Conservation (phyloP, 2,113 vertebrate genomes). For the Atrichornis clamosus region DNA sequence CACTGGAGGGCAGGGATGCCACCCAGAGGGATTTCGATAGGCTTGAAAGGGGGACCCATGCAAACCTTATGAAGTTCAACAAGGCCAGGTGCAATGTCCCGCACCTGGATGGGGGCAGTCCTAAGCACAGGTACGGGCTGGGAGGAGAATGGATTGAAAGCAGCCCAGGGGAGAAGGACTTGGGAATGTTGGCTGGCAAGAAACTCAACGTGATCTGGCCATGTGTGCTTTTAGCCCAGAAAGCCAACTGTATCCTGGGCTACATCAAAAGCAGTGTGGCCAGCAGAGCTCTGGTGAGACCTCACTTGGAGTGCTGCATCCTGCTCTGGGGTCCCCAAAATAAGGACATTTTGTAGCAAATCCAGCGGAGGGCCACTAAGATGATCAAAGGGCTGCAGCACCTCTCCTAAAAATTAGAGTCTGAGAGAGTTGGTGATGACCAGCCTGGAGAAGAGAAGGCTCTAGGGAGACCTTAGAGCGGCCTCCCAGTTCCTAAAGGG, state of each 20-base stretch:
- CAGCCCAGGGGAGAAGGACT: background rate
- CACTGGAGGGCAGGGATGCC: background rate
- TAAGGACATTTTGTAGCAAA: background rate
- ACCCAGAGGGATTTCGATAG: background rate
- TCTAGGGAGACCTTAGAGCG: background rate
- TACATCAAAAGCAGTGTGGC: background rate
- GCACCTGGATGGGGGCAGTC: background rate
- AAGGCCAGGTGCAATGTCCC: background rate
- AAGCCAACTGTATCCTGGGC: background rate
- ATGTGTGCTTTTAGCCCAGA: background rate
- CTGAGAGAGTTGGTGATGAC: background rate
- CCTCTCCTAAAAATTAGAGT: background rate
- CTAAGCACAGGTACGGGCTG: background rate
- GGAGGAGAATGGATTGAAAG: background rate
- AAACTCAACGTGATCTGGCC: background rate
- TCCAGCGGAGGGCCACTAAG: background rate
- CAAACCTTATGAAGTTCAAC: background rate
- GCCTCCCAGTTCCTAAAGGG: background rate
- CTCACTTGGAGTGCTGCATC: background rate
- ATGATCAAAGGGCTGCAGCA: background rate
- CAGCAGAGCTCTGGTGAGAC: background rate
- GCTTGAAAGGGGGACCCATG: background rate
- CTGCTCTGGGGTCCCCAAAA: background rate
- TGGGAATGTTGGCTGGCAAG: background rate
- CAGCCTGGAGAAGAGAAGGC: background rate